These are phyloP conservation scores for Leptarthrus brevirostris DNA, from an alignment of 2,888 invertebrate species.

Conservation along the genomic window DNA sequence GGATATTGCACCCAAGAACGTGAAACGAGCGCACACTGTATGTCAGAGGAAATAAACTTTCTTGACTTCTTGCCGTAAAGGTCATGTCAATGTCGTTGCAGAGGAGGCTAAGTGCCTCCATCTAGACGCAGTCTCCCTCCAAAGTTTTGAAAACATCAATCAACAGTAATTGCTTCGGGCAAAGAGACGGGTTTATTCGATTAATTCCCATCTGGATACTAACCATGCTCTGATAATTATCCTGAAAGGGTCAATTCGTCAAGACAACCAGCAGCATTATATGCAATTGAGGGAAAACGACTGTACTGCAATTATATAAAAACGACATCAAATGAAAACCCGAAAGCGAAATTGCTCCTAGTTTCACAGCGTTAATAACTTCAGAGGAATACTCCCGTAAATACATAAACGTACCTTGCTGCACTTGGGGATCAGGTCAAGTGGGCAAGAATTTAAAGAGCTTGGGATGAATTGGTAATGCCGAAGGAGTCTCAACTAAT, in stretches of 20 bases:
- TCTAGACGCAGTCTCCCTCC: not conserved
- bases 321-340: slow-evolving; percentile 5
- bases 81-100: slow-evolving; percentile 30
- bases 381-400: not conserved
- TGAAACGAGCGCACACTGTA: slow-evolving; percentile 5
- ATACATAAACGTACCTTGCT: not conserved
- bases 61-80: slow-evolving; percentile 9
- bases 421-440: too few species aligned
- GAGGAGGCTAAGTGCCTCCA: slow-evolving; percentile 1
- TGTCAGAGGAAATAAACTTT: slow-evolving; percentile 14
- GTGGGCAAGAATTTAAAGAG: too few species aligned
- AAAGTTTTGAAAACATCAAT: slow-evolving; percentile 37
- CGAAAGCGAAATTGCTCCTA: not conserved
- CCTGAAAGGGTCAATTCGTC: slow-evolving; percentile 42
- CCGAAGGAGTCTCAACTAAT: too few species aligned
- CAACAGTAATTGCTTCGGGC: slow-evolving; percentile 20
- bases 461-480: too few species aligned
- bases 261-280: slow-evolving; percentile 24
- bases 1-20: slow-evolving; percentile 24
- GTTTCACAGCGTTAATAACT: slow-evolving; percentile 18
- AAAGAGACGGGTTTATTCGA: slow-evolving; percentile 28
- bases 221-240: slow-evolving; percentile 41
- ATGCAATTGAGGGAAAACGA: slow-evolving; percentile 21
- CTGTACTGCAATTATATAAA: slow-evolving; percentile 8
- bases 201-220: slow-evolving; percentile 41